These are phyloP conservation scores for Albula glossodonta DNA, from an alignment of 2,113 vertebrate species.

Conservation along the genomic window DNA sequence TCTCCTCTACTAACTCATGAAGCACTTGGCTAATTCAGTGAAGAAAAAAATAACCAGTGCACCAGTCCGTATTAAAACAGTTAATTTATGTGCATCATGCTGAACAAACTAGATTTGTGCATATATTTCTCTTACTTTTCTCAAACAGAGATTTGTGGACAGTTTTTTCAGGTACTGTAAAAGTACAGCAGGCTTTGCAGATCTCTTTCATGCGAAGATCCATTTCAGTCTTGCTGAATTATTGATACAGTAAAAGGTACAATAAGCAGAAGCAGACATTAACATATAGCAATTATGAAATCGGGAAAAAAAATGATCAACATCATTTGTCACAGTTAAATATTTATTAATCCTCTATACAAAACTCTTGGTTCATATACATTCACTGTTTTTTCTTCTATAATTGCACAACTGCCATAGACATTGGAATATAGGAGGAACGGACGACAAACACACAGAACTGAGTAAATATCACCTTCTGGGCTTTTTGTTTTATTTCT, in stretches of 20 bases:
- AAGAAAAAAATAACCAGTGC: not conserved
- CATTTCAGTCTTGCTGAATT: too few relatives aligned
- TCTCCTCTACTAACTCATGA: too few relatives aligned
- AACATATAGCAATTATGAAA: not conserved
- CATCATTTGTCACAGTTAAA: not conserved
- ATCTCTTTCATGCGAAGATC: too few relatives aligned
- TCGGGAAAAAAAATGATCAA: not conserved
- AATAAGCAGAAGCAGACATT: not conserved
- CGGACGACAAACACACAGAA: constrained; percentile 17
- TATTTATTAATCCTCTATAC: constrained; percentile 27
- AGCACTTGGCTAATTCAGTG: too few relatives aligned
- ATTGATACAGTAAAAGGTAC: too few relatives aligned
- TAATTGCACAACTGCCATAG: constrained; percentile 47
- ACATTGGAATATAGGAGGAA: constrained; percentile 16
- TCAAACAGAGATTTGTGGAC: constrained; percentile 46
- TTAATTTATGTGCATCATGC: constrained; percentile 64
- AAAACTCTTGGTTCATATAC: constrained; percentile 52
- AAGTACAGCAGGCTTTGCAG: too few relatives aligned
- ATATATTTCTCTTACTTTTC: constrained; percentile 64
- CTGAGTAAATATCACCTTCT: constrained; percentile 14
- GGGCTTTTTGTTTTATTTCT: not conserved
- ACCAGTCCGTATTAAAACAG: constrained; percentile 40
- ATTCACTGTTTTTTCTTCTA: constrained; percentile 15
- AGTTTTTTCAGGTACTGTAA: too few relatives aligned
- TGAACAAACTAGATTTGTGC: constrained; percentile 70